Base-by-base conservation (phyloP, 2,797 vertebrate genomes). In the Myiothlypis coronata region DNA sequence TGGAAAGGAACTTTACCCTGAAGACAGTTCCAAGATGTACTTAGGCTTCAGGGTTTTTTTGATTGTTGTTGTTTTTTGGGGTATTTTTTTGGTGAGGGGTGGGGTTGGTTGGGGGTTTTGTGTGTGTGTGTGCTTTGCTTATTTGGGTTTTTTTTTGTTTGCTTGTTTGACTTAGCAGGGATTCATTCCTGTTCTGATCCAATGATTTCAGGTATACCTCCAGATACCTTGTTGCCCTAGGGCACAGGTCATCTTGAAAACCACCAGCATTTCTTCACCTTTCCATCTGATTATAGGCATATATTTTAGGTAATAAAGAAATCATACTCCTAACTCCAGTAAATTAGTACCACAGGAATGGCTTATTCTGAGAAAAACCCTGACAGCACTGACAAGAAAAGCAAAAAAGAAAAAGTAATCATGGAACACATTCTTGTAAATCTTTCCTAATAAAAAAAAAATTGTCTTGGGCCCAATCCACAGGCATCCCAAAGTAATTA, bases 211-310 rank as follows among this genome's bases (percentile, higher is more conserved):
- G 30, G 17, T 26, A 11, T 68, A 35, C 28, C 24, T 55, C 63
- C 65, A 61, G 71, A 68, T 2, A 70, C 22, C 17, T 74, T 76
- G 8, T 19, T 80, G 20, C 37, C 30, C 52, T n/a, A 56, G 64
- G 19, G 52, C 20, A 76, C 3, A 59, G 60, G 21, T 7, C 1
- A 12, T 23, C 30, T 61, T 0, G 0, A 69, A 93, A 94, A 22
- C 10, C 0, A 10, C 9, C 17, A 60, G 5, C 19, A 14, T 75
- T 88, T 75, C 37, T 81, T 68, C 28, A 46, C 9, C 24, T 61
- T 87, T 93, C 8, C 12, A 5, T 52, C 16, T 77, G 35, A n/a
- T 75, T 91, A 23, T 4, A 52, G 41, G 39, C 6, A n/a, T 23
- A 12, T 16, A 60, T 53, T 83, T 60, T 24, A 10, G 10, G 11